Percentiles rank a stretch among this genome's conserved stretches.
phyloP scores from a whole-genome alignment of 35 echinoderm and acorn worm genomes.

The Lytechinus pictus region DNA sequence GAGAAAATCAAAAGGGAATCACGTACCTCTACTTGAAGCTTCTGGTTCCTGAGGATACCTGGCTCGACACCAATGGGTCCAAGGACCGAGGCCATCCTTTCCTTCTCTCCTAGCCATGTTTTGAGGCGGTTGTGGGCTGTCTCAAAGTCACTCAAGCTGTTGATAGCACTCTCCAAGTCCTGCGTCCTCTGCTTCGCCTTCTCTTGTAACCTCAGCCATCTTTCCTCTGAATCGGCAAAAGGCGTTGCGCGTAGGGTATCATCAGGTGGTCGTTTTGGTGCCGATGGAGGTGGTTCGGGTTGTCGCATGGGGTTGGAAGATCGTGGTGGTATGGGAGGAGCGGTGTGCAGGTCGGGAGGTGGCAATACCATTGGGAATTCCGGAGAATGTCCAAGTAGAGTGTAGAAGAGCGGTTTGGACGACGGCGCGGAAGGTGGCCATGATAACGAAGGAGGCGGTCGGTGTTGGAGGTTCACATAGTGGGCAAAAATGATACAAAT shows the following conservation, averaged over 20 bases:
- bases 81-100: conserved; percentile 95
- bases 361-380: neutral
- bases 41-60: conserved; percentile 89
- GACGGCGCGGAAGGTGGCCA: neutral
- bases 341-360: neutral
- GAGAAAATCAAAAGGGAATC: neutral
- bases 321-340: neutral
- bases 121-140: conserved; percentile 85
- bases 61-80: conserved; percentile 94
- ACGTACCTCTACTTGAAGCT: conserved; percentile 96
- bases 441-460: neutral
- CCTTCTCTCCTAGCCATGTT: conserved; percentile 97
- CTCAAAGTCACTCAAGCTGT: conserved; percentile 95
- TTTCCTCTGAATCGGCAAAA: conserved; percentile 80
- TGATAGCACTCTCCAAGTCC: conserved; percentile 88
- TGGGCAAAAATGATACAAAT: conserved; percentile 38
- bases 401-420: conserved; percentile 11
- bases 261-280: neutral
- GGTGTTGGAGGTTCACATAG: conserved; percentile 32
- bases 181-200: conserved; percentile 88
- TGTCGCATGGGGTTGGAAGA: neutral
- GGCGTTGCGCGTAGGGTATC: neutral
- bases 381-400: conserved; percentile 1
- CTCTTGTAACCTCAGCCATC: conserved; percentile 94
- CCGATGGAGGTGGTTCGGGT: neutral